phyloP scores from a whole-genome alignment of 2,888 invertebrate genomes.

The Bedellia somnulentella region DNA sequence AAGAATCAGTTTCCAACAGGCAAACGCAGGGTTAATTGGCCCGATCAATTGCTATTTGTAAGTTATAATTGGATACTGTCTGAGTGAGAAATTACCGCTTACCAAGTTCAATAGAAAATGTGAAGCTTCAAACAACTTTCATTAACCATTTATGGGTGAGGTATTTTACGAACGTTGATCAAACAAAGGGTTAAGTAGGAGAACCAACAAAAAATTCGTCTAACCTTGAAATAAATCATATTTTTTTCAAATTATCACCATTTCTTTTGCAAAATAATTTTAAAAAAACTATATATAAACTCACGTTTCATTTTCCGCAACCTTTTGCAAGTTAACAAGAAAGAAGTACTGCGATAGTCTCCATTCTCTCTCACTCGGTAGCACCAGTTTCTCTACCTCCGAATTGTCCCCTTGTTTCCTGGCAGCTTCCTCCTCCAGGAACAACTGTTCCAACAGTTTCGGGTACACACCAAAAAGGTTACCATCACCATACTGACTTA shows the following conservation, averaged over 20 bases:
- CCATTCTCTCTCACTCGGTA: conserved; percentile 73
- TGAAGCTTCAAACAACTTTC: too few relatives aligned
- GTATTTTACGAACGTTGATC: too few relatives aligned
- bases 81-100: too few relatives aligned
- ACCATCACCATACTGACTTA: conserved; percentile 56
- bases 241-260: not conserved
- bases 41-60: too few relatives aligned
- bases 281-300: not conserved
- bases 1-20: too few relatives aligned
- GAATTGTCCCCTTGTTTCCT: conserved; percentile 37
- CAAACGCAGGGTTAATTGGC: too few relatives aligned
- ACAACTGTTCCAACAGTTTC: conserved; percentile 63
- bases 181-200: too few relatives aligned
- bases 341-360: conserved; percentile 68
- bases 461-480: conserved; percentile 70
- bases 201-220: too few relatives aligned
- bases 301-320: conserved; percentile 14
- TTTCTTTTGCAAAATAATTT: not conserved
- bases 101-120: too few relatives aligned
- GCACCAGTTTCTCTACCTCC: conserved; percentile 58
- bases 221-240: not conserved
- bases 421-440: conserved; percentile 50
- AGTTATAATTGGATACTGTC: too few relatives aligned
- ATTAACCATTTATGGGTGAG: too few relatives aligned
- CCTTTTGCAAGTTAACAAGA: conserved; percentile 67